Percentiles rank a stretch among this genome's conserved stretches.
These are phyloP conservation scores for Ctenomys sociabilis DNA, from an alignment of 2,113 vertebrate genomes.

Conservation along the genomic window DNA sequence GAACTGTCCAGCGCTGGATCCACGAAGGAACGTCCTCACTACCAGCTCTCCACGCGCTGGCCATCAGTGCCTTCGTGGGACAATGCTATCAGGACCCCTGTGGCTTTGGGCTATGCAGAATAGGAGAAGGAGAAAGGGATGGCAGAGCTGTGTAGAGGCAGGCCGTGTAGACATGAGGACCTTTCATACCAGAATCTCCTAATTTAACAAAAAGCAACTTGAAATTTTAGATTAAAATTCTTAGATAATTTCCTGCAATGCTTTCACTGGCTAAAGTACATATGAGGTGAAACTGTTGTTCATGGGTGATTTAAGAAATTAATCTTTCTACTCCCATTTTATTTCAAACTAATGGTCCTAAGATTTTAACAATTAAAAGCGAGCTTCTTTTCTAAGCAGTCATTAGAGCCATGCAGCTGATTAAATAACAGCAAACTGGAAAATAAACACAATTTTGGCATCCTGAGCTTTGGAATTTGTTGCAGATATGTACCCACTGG, in stretches of 20 bases:
- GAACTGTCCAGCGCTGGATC: neutral
- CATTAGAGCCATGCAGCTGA: slow-evolving; percentile 64
- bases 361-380: slow-evolving; percentile 21
- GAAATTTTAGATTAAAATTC: neutral
- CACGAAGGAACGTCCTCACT: neutral
- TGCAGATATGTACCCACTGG: slow-evolving; percentile 43
- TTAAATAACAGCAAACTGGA: slow-evolving; percentile 64
- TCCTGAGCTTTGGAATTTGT: slow-evolving; percentile 53
- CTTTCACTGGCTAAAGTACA: neutral
- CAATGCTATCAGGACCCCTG: neutral
- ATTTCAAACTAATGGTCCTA: slow-evolving; percentile 25
- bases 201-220: neutral
- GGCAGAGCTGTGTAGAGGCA: neutral
- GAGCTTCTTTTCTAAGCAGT: slow-evolving; percentile 46
- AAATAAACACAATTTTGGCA: slow-evolving; percentile 63
- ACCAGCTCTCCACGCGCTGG: neutral
- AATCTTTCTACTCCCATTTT: neutral
- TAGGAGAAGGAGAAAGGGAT: neutral
- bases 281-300: neutral
- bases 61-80: neutral
- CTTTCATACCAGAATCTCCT: neutral
- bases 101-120: fast-evolving
- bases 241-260: neutral
- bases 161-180: neutral
- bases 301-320: slow-evolving; percentile 14